Percentiles rank a stretch among this genome's conserved stretches.
Conservation (phyloP, 2,888 invertebrate genomes). For the Netelia inedita region DNA sequence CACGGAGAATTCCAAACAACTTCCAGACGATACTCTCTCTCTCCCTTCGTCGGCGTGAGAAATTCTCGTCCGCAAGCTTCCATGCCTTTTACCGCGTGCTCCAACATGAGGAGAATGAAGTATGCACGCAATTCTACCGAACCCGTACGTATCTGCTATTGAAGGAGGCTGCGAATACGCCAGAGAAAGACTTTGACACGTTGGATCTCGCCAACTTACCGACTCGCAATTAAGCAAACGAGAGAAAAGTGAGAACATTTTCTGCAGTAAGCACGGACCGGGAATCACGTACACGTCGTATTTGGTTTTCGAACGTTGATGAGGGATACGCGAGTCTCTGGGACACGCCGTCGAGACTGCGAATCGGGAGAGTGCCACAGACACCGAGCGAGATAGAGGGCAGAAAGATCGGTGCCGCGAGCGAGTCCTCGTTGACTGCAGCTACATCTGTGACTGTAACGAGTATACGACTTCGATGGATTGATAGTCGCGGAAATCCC, state of each 20-base stretch:
- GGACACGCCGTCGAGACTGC: constrained; percentile 16
- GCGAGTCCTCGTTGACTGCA: constrained; percentile 46
- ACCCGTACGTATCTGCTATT: constrained; percentile 11
- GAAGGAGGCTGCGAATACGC: constrained; percentile 17
- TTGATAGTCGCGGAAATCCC: constrained; percentile 63
- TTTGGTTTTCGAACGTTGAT: constrained; percentile 20
- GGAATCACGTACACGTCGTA: constrained; percentile 29
- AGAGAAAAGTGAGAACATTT: constrained; percentile 51
- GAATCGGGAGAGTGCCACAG: constrained; percentile 34
- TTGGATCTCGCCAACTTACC: constrained; percentile 54
- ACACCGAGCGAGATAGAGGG: not conserved
- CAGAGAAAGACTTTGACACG: constrained; percentile 56
- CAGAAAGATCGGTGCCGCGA: constrained; percentile 38
- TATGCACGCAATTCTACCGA: not conserved
- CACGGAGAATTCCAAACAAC: constrained; percentile 59
- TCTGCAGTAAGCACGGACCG: constrained; percentile 1
- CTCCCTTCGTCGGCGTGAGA: constrained; percentile 55
- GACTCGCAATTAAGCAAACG: constrained; percentile 49
- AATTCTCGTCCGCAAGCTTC: constrained; percentile 58
- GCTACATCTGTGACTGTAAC: constrained; percentile 23
- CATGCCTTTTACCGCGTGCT: constrained; percentile 41
- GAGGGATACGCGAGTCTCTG: constrained; percentile 27
- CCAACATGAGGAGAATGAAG: constrained; percentile 8
- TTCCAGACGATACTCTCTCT: constrained; percentile 43
- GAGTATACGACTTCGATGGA: constrained; percentile 34